These are phyloP conservation scores for Papilio polyxenes DNA, from an alignment of 1,140 invertebrate species.

Conservation along the genomic window DNA sequence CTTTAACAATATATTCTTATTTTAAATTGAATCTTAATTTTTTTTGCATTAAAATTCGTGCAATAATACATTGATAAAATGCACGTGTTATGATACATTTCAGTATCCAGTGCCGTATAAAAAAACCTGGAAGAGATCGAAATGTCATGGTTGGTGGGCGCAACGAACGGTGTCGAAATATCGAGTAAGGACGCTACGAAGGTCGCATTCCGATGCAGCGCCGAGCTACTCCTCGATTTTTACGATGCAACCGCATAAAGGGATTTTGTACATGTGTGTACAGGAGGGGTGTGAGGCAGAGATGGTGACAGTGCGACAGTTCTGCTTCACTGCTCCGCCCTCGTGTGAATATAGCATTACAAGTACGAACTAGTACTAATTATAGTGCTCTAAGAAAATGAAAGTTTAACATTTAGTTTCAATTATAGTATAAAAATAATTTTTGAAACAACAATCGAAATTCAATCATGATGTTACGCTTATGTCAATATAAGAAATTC, in stretches of 20 bases:
- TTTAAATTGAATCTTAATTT: background rate
- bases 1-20: background rate
- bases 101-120: constrained; percentile 34
- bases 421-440: too few species aligned
- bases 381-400: too few species aligned
- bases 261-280: background rate
- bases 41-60: background rate
- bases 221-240: constrained; percentile 50
- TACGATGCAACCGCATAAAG: constrained; percentile 50
- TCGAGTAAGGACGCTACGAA: constrained; percentile 63
- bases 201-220: constrained; percentile 56
- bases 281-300: background rate
- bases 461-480: background rate
- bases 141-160: constrained; percentile 63
- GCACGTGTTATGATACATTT: constrained; percentile 14
- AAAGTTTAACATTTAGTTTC: too few species aligned
- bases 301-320: background rate
- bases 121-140: constrained; percentile 42
- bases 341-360: too few species aligned
- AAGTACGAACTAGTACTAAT: too few species aligned
- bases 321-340: too few species aligned
- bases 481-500: background rate
- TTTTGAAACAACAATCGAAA: background rate
- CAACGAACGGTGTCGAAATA: constrained; percentile 55
- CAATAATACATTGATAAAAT: background rate